Evolutionary conservation across 2,113 vertebrate genomes (phyloP).

Genomic region (Oxyura jamaicensis): DNA sequence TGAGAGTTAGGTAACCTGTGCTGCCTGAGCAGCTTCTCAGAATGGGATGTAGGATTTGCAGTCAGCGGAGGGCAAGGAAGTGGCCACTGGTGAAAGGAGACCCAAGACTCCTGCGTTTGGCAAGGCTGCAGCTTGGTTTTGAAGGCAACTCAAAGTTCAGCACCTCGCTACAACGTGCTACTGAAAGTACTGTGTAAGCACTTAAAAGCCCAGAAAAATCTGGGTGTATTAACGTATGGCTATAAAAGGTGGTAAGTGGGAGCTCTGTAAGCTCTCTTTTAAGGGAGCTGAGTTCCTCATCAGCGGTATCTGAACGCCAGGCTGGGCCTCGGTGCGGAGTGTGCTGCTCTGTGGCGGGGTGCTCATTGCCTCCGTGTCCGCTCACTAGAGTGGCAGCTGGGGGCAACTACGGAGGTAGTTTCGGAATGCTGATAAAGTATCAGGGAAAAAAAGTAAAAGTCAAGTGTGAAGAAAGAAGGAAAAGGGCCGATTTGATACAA

Average conservation of each 20-base stretch:
- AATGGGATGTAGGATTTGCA: not conserved
- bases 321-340: too few relatives aligned
- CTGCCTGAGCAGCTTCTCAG: not conserved
- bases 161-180: not conserved
- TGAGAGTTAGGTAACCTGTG: not conserved
- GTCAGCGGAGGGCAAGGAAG: not conserved
- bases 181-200: not conserved
- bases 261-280: not conserved
- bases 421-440: not conserved
- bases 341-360: too few relatives aligned
- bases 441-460: not conserved
- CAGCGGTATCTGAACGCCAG: too few relatives aligned
- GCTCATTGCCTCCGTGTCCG: too few relatives aligned
- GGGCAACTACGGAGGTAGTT: not conserved
- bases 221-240: not conserved
- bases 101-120: accelerated
- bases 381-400: not conserved
- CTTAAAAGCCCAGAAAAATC: not conserved
- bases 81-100: not conserved
- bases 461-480: not conserved
- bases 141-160: not conserved
- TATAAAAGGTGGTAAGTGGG: not conserved
- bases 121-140: not conserved
- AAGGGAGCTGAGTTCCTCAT: not conserved
- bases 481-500: not conserved